Conservation (phyloP, 2,888 invertebrate genomes). For the Conomelus anceps region DNA sequence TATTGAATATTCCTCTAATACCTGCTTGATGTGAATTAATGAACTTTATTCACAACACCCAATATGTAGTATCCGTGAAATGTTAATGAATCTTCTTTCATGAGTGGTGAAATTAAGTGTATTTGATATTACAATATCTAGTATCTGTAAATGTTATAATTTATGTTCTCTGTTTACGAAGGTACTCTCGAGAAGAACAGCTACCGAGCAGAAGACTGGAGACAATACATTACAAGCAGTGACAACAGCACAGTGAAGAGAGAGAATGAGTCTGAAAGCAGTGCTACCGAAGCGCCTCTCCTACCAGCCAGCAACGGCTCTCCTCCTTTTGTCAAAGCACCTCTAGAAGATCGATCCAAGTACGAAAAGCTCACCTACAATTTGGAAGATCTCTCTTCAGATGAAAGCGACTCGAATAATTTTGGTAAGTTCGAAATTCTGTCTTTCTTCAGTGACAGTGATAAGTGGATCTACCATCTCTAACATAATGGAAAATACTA, state of each 20-base stretch:
- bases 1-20: too few species aligned
- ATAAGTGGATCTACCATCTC: too few species aligned
- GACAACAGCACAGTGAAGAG: slow-evolving; percentile 13
- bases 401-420: slow-evolving; percentile 41
- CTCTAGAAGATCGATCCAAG: slow-evolving; percentile 64
- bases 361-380: slow-evolving; percentile 66
- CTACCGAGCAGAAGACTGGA: slow-evolving; percentile 18
- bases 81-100: too few species aligned
- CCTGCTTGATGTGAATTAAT: too few species aligned
- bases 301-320: slow-evolving; percentile 37
- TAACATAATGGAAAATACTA: too few species aligned
- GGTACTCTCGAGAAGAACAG: background rate
- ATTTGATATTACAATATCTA: too few species aligned
- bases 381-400: slow-evolving; percentile 50
- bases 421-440: slow-evolving; percentile 3
- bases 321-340: slow-evolving; percentile 53
- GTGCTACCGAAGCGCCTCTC: background rate
- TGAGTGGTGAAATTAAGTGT: too few species aligned
- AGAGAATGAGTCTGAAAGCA: slow-evolving; percentile 5
- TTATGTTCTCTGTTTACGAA: too few species aligned
- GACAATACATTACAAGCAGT: slow-evolving; percentile 16
- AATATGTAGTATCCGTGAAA: too few species aligned
- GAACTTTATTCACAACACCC: too few species aligned
- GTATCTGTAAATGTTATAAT: too few species aligned
- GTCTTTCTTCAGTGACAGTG: background rate